These are phyloP conservation scores for Cyprinodon brontotheroides DNA, from an alignment of 2,113 vertebrate genomes.

Conservation along the genomic window DNA sequence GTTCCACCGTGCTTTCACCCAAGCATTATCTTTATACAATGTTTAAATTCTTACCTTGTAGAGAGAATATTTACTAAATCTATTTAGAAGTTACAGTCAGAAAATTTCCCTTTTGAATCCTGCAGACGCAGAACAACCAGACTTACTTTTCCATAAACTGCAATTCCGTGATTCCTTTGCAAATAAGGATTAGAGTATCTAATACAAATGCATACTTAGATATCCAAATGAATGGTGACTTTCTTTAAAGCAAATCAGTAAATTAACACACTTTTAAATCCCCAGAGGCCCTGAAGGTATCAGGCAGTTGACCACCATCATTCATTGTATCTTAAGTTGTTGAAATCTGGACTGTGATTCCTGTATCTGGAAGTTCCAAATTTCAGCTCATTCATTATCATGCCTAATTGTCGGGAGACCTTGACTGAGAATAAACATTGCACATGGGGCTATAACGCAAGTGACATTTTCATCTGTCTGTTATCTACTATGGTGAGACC, in stretches of 20 bases:
- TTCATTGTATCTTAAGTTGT: slow-evolving; percentile 52
- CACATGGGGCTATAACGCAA: slow-evolving; percentile 12
- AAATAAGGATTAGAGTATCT: background rate
- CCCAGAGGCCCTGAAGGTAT: slow-evolving; percentile 37
- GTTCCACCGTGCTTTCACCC: no score
- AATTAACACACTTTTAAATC: slow-evolving; percentile 36
- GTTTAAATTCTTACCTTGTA: no score
- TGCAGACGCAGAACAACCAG: no score
- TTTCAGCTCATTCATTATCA: slow-evolving; percentile 61
- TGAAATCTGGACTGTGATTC: slow-evolving; percentile 55
- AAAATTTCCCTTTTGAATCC: no score
- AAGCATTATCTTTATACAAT: no score
- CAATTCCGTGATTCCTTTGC: no score
- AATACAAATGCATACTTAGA: slow-evolving; percentile 9
- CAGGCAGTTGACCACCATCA: slow-evolving; percentile 50
- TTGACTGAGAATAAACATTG: slow-evolving; percentile 62
- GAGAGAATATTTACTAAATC: no score
- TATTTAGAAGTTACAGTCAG: no score
- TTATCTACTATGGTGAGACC: slow-evolving; percentile 61
- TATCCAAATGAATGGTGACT: slow-evolving; percentile 23
- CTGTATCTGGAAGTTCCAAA: slow-evolving; percentile 54
- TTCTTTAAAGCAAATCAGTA: slow-evolving; percentile 40
- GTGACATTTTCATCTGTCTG: slow-evolving; percentile 56
- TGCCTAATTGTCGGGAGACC: slow-evolving; percentile 30
- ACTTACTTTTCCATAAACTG: no score